Evolutionary conservation across 2,797 vertebrate genomes (phyloP).

Genomic region (Aselliscus stoliczkanus): DNA sequence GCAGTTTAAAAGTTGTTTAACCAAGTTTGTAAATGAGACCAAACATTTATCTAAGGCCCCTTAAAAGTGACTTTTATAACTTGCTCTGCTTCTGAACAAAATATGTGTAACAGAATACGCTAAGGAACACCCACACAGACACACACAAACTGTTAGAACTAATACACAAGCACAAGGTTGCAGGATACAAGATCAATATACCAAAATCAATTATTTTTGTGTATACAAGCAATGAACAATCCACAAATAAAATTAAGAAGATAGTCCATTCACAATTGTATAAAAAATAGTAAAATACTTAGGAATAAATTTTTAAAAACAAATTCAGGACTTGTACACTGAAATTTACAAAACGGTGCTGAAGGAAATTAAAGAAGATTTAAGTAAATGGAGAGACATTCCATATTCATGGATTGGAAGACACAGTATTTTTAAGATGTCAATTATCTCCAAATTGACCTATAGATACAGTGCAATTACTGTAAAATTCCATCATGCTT

Average conservation of each 20-base stretch:
- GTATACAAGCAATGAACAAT: neutral
- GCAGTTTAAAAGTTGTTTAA: constrained; percentile 32
- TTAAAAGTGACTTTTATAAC: constrained; percentile 26
- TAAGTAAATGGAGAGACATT: neutral
- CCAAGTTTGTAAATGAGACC: constrained; percentile 26
- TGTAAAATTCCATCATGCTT: neutral
- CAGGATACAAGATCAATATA: neutral
- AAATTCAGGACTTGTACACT: neutral
- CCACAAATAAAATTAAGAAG: neutral
- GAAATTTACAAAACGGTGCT: neutral
- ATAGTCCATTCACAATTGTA: neutral
- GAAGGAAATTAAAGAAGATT: neutral
- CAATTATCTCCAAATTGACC: neutral
- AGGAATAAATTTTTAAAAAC: neutral
- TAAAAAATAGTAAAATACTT: neutral
- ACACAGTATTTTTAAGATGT: neutral
- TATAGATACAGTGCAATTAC: neutral
- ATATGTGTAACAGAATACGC: neutral
- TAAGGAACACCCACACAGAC: neutral
- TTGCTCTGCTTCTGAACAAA: constrained; percentile 6
- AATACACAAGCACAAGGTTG: neutral
- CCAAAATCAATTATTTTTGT: neutral
- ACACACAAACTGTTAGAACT: neutral
- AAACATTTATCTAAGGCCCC: constrained; percentile 25
- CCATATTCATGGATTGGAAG: neutral